Evolutionary conservation across 2,888 invertebrate genomes (phyloP), one percentile per base, ranked within the genome.

Genomic region (Ceratothoa steindachneri): DNA sequence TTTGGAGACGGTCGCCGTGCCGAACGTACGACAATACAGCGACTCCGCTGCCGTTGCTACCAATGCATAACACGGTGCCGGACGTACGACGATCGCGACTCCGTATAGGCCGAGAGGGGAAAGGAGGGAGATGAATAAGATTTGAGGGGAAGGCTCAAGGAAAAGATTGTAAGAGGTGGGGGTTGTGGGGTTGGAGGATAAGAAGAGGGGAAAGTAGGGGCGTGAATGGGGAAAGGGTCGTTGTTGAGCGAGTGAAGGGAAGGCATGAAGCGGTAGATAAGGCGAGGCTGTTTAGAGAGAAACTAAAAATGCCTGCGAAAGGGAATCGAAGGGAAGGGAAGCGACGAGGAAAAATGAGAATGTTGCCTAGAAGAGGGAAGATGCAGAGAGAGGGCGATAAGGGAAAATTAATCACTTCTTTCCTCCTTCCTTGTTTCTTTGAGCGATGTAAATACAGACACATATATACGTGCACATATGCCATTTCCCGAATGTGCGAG

Each of bases 121-220:
- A 41, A 41, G 41, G 41, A 41, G 41, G 41, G 60, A 60, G 19
- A n/a, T 60, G 27, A 12, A 24, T 60, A 60, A 60, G 60, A 60
- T 60, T 60, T 60, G 60, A 60, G 60, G 60, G 60, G 60, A 60
- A n/a, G 60, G 27, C 12, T n/a, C 60, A 60, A 60, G 60, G 60
- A 60, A 41, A 41, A 41, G 41, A 41, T 41, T 41, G 41, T 5
- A 41, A 15, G 24, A 15, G n/a, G 60, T n/a, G 24, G 27, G 60
- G 60, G 60, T 12, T 22, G 60, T 22, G 27, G 12, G 41, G 41
- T 15, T n/a, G n/a, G 15, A 41, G 41, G 41, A 41, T 60, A 60
- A 60, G 60, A 24, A 60, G 27, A 60, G 60, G 60, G 60, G 24
- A 24, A 24, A 60, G 1, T 22, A n/a, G 19, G 60, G 19, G 60